Base-by-base conservation (phyloP, 2,888 invertebrate genomes). In the Phalera bucephala region DNA sequence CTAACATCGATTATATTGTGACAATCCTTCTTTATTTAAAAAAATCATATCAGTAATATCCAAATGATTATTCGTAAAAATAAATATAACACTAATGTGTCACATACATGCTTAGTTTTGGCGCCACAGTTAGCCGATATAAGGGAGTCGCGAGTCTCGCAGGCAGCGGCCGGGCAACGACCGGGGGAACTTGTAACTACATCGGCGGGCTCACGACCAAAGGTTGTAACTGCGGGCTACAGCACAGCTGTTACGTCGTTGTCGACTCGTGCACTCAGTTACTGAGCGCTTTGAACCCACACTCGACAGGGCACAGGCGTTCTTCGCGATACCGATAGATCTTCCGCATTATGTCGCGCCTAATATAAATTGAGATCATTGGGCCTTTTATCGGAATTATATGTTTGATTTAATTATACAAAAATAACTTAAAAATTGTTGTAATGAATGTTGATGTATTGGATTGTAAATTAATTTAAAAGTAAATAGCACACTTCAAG, bases 161-260 rank as follows among this genome's bases (percentile, higher is more conserved):
- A 3, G 17, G n/a, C 80, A 76, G 64, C 67, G 64, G 58, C 65
- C 85, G 86, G 86, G 71, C 88, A 87, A 82, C 83, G 88, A 88
- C 88, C 88, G 86, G 79, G 79, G 74, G 88, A 88, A 87, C 88
- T 88, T 89, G 87, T 84, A 83, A 88, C 87, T 86, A 88, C 84
- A 85, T 87, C 79, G 72, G 72, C 64, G 63, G 55, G 57, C 63
- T 57, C 64, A 53, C 56, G 52, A 58, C 45, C 63, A 56, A 83
- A 74, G 59, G 78, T 45, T 79, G 66, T 73, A 84, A 84, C 72
- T 69, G 53, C 66, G 40, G 53, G 49, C 37, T 27, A 37, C 27
- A 36, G 33, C 30, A 27, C 33, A 35, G 58, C 45, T 17, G 47
- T 67, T 75, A 71, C 64, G 67, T 43, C 69, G 58, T 72, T 80